These are phyloP conservation scores for Lerema accius DNA, from an alignment of 1,140 invertebrate genomes.

Conservation along the genomic window DNA sequence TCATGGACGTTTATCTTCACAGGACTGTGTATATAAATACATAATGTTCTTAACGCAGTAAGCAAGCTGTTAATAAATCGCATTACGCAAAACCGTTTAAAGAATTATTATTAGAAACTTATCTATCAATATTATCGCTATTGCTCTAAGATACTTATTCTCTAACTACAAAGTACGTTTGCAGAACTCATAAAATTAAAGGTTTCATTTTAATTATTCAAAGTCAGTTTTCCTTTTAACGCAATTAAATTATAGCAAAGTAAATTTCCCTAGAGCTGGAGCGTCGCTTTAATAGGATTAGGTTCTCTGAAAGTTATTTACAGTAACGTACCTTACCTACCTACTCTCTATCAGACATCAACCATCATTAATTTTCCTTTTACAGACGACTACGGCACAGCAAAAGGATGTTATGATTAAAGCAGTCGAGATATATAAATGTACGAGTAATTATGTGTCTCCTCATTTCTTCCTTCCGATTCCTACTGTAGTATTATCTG, in stretches of 20 bases:
- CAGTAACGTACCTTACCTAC: not conserved
- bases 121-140: not conserved
- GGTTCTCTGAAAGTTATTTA: slow-evolving; percentile 1
- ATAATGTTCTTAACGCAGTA: too few species aligned
- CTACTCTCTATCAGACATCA: not conserved
- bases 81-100: too few species aligned
- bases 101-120: not conserved
- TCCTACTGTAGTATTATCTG: too few species aligned
- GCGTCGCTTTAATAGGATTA: not conserved
- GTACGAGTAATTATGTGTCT: too few species aligned
- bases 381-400: not conserved
- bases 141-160: too few species aligned
- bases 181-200: not conserved
- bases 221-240: slow-evolving; percentile 24
- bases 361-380: not conserved
- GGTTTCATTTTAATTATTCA: slow-evolving; percentile 2
- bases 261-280: slow-evolving; percentile 2
- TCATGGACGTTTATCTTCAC: too few species aligned
- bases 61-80: too few species aligned
- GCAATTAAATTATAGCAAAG: slow-evolving; percentile 16
- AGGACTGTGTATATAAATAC: too few species aligned
- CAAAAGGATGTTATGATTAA: not conserved
- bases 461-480: too few species aligned
- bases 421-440: not conserved
- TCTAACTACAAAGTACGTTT: slow-evolving; percentile 1